These are phyloP conservation scores for Lutraria rhynchaena DNA, from an alignment of 1,140 invertebrate genomes.

Conservation along the genomic window DNA sequence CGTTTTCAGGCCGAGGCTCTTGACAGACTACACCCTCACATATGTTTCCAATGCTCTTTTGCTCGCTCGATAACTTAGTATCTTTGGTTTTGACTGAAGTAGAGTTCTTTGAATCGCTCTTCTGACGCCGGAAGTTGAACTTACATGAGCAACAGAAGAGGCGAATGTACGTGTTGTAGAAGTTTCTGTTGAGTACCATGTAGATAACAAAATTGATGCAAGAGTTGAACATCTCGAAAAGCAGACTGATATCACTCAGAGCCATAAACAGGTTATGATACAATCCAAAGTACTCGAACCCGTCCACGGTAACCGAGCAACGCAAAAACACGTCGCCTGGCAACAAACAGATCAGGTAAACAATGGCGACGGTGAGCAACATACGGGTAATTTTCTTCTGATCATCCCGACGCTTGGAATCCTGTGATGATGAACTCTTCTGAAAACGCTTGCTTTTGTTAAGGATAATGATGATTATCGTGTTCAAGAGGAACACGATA, in stretches of 20 bases:
- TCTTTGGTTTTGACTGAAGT: not conserved
- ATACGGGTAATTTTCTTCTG: slow-evolving; percentile 45
- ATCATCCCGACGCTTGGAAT: not conserved
- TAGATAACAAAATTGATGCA: slow-evolving; percentile 58
- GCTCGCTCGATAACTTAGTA: not conserved
- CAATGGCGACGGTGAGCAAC: slow-evolving; percentile 34
- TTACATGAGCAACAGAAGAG: not conserved
- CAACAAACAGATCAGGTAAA: slow-evolving; percentile 54
- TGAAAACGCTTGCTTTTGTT: slow-evolving; percentile 28
- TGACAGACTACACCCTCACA: no score
- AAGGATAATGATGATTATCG: slow-evolving; percentile 21
- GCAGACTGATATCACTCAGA: slow-evolving; percentile 23
- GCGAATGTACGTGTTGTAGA: not conserved
- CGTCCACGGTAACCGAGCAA: not conserved
- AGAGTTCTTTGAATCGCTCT: not conserved
- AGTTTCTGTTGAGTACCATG: slow-evolving; percentile 55
- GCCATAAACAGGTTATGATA: slow-evolving; percentile 47
- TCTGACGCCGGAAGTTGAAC: no score
- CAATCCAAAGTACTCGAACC: slow-evolving; percentile 18
- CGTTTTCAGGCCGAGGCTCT: no score
- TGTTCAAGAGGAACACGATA: slow-evolving; percentile 45
- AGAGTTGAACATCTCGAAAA: slow-evolving; percentile 46
- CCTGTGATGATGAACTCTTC: slow-evolving; percentile 24
- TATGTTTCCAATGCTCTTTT: not conserved
- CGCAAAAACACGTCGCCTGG: slow-evolving; percentile 33